Base-by-base conservation (phyloP, 2,797 vertebrate species). In the Pempheris klunzingeri region DNA sequence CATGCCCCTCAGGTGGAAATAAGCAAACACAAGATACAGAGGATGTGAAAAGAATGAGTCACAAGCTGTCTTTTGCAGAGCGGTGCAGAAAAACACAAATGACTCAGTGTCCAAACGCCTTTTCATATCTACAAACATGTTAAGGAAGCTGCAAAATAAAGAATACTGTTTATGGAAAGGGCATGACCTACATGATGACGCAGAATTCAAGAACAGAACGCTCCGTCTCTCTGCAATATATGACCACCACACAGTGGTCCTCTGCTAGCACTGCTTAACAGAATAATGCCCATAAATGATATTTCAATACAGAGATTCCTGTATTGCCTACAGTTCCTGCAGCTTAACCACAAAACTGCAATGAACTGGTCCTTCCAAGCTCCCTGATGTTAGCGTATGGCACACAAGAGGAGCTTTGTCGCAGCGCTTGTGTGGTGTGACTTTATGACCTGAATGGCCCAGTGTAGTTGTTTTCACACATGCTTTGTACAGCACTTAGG, bases 341-440 rank as follows among this genome's bases (percentile, higher is more conserved):
- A 76, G 59, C 30, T 1, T 8, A 28, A 54, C 64, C 30, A 22
- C 38, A 1, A 68, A 78, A 47, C 67, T 41, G 71, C 55, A 50
- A 14, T 71, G 41, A 80, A 71, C 52, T 44, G 57, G 55, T 71
- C 52, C 57, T 52, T 63, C 54, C 26, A 13, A 61, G 73, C 57
- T 77, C 11, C 7, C 50, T 59, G 77, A 55, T 62, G 52, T 71
- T 62, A 46, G 58, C 66, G 7, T 75, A 62, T 13, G 43, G 70
- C 22, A 65, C 80, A 88, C 74, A 82, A 88, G 53, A 78, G 39
- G 78, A 69, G 36, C 86, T 83, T 87, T 87, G 80, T 85, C 71
- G 30, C 38, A 0, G 58, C 38, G 64, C 54, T 60, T 36, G 60
- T 41, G n/a, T 73, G 66, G 53, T 3, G 52, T 71, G 76, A 83